A percentile compares a stretch with the other conserved stretches of the same genome.
These are phyloP conservation scores for Cephus cinctus DNA, from an alignment of 1,140 invertebrate genomes.

Conservation along the genomic window DNA sequence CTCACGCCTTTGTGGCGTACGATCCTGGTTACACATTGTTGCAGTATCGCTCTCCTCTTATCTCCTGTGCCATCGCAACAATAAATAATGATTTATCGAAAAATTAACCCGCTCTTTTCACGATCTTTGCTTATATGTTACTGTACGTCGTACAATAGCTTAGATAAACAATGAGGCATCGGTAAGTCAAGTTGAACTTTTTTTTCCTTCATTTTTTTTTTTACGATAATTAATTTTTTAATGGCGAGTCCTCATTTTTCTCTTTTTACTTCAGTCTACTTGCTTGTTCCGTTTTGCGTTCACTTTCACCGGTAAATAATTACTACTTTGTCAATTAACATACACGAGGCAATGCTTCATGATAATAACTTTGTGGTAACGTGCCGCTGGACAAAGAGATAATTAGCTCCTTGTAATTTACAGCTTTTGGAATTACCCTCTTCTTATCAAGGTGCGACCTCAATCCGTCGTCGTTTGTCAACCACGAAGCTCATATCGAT, in stretches of 20 bases:
- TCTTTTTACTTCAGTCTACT: no score
- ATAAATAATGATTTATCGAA: conserved; percentile 38
- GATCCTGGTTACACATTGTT: conserved; percentile 38
- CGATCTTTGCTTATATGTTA: conserved; percentile 20
- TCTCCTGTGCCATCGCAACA: conserved; percentile 27
- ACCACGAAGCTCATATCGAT: no score
- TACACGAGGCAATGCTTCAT: conserved; percentile 15
- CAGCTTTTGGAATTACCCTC: no score
- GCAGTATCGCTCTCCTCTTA: conserved; percentile 28
- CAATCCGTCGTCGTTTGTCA: conserved; percentile 1
- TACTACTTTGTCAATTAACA: conserved; percentile 22
- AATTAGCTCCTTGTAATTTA: conserved; percentile 8
- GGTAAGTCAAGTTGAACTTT: not conserved
- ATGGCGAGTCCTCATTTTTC: not conserved
- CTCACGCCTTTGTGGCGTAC: conserved; percentile 41
- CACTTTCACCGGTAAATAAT: conserved; percentile 27
- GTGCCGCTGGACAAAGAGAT: conserved; percentile 15
- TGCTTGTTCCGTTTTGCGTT: conserved; percentile 15
- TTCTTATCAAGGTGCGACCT: not conserved
- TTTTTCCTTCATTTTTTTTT: not conserved
- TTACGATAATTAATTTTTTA: not conserved
- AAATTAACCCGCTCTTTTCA: conserved; percentile 25
- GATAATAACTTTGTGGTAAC: conserved; percentile 14
- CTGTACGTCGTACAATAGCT: no score
- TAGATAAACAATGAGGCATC: no score